phyloP scores from a whole-genome alignment of 2,113 vertebrate genomes.

The Sus scrofa region T2T-Sscrofa CM000817.6:78220501-78221000 shows the following conservation, averaged over 20 bases:
- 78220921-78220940: background rate
- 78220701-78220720: rapidly evolving
- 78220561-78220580: no score
- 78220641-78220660: no score
- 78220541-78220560: background rate
- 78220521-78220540: background rate
- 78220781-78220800: background rate
- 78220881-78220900: background rate
- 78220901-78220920: background rate
- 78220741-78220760: background rate
- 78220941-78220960: background rate
- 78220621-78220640: no score
- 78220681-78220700: background rate
- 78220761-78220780: background rate
- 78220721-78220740: rapidly evolving
- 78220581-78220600: no score
- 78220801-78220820: rapidly evolving
- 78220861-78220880: no score
- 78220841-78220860: background rate
- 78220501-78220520: no score
- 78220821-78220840: no score
- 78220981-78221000: background rate
- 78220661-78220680: no score
- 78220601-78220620: no score
- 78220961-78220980: background rate